Evolutionary conservation across 2,113 vertebrate species (phyloP).

Genomic region (Aegypius monachus): DNA sequence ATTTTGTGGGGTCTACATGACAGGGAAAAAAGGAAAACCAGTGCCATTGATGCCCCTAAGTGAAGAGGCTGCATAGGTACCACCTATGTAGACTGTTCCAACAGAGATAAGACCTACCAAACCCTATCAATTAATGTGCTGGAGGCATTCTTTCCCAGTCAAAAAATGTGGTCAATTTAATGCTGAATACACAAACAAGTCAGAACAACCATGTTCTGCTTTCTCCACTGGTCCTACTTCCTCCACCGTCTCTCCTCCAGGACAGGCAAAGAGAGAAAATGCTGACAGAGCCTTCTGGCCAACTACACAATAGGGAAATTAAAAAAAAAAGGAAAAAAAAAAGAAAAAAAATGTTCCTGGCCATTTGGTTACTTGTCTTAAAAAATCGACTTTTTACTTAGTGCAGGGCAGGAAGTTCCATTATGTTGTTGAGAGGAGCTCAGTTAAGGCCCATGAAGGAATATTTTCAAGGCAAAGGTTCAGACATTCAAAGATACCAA

Average conservation of each 20-base stretch:
- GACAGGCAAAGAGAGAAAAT: not conserved
- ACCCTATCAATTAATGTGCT: not conserved
- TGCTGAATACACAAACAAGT: not conserved
- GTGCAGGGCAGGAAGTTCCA: not conserved
- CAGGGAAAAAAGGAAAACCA: not conserved
- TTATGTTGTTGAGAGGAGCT: not conserved
- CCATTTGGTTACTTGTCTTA: not conserved
- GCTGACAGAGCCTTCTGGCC: not conserved
- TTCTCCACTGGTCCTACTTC: not conserved
- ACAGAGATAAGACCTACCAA: not conserved
- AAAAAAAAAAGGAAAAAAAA: too few relatives aligned
- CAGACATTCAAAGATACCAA: not conserved
- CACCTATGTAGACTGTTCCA: not conserved
- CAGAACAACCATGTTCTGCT: not conserved
- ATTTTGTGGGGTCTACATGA: not conserved
- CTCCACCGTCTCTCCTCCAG: not conserved
- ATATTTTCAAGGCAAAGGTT: not conserved
- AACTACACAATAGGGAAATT: accelerated
- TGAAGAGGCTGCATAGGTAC: not conserved
- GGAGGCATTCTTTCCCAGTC: not conserved
- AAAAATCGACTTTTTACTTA: not conserved
- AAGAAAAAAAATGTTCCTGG: not conserved
- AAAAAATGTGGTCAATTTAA: not conserved
- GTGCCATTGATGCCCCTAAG: not conserved
- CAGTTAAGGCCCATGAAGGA: not conserved